A percentile compares a stretch with the other conserved stretches of the same genome.
phyloP scores from a whole-genome alignment of 2,888 invertebrate genomes.

The Dynastes hyllus region DNA sequence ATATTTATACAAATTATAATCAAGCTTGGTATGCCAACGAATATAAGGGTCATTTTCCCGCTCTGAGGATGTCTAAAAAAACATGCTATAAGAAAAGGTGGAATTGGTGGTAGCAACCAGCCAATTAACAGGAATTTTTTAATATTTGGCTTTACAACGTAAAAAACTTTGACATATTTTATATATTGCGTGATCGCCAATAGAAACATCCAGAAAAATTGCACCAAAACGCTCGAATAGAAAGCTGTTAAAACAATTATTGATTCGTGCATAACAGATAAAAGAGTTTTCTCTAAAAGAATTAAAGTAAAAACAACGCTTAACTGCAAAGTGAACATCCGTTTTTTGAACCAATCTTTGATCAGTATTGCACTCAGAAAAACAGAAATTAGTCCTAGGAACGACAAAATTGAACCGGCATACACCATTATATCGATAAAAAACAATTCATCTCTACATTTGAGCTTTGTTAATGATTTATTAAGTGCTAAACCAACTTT shows the following conservation, averaged over 20 bases:
- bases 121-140: slow-evolving; percentile 14
- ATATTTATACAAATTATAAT: slow-evolving; percentile 2
- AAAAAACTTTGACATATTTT: slow-evolving; percentile 12
- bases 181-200: neutral
- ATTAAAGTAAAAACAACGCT: slow-evolving; percentile 1
- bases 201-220: slow-evolving; percentile 26
- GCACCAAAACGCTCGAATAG: neutral
- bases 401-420: slow-evolving; percentile 2
- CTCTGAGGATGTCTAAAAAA: neutral
- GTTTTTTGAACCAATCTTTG: slow-evolving; percentile 22
- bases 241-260: slow-evolving; percentile 10
- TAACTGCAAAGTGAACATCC: slow-evolving; percentile 5
- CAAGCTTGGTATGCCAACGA: neutral
- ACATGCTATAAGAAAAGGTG: slow-evolving; percentile 1
- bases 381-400: slow-evolving; percentile 3
- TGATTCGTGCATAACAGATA: neutral
- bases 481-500: too few species aligned
- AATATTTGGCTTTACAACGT: neutral
- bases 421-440: neutral
- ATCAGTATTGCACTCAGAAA: slow-evolving; percentile 6
- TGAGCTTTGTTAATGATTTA: neutral
- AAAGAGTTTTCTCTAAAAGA: neutral
- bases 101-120: slow-evolving; percentile 7
- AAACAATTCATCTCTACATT: slow-evolving; percentile 1
- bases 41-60: neutral